Conservation (phyloP, 2,888 invertebrate species). For the Cataglyphis altisquamis region DNA sequence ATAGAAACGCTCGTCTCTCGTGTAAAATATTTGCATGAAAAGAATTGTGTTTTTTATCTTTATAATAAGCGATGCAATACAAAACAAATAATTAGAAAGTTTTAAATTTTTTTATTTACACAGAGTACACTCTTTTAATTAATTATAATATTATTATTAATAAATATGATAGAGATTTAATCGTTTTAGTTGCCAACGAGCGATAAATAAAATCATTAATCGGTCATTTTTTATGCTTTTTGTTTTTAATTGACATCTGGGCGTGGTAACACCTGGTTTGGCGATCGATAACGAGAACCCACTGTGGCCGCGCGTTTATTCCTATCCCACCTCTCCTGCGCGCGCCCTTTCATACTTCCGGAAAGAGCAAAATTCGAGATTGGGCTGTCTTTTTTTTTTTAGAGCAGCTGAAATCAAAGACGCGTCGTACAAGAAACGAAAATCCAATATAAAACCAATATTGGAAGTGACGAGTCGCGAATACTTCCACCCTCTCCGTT, state of each 20-base stretch:
- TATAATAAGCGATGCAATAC: background rate
- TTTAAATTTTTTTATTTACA: background rate
- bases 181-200: background rate
- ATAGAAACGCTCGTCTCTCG: background rate
- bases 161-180: slow-evolving; percentile 1
- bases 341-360: slow-evolving; percentile 41
- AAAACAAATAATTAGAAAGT: background rate
- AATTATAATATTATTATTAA: background rate
- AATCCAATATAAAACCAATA: slow-evolving; percentile 81
- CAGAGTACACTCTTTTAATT: background rate
- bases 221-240: background rate
- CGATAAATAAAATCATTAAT: slow-evolving; percentile 1
- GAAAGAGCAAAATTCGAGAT: slow-evolving; percentile 20
- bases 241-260: slow-evolving; percentile 74
- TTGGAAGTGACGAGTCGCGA: slow-evolving; percentile 74
- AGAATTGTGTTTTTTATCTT: background rate
- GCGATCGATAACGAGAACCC: slow-evolving; percentile 80
- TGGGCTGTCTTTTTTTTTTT: background rate
- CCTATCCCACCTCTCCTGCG: slow-evolving; percentile 33
- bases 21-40: background rate
- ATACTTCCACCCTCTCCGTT: slow-evolving; percentile 36
- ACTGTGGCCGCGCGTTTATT: slow-evolving; percentile 59
- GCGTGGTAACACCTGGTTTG: slow-evolving; percentile 80
- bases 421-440: slow-evolving; percentile 58
- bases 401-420: slow-evolving; percentile 50